A percentile compares a stretch with the other conserved stretches of the same genome.
These are phyloP conservation scores for Manacus vitellinus DNA, from an alignment of 2,113 vertebrate species.

Conservation along the genomic window DNA sequence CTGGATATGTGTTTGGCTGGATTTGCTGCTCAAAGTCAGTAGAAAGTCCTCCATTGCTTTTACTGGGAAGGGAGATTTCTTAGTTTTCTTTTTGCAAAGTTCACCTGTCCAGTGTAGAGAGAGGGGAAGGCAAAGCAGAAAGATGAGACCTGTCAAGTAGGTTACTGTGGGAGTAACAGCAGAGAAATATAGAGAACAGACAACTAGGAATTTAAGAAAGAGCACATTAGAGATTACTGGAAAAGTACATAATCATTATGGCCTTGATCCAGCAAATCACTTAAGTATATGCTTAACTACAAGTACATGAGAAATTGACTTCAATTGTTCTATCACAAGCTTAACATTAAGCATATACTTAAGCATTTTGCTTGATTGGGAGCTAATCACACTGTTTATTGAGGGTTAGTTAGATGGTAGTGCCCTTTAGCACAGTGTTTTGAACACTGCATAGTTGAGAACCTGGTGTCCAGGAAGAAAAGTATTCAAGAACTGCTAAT, in stretches of 20 bases:
- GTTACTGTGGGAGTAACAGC: background rate
- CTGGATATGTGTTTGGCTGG: background rate
- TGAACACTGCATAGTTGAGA: background rate
- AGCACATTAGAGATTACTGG: conserved; percentile 36
- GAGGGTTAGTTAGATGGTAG: background rate
- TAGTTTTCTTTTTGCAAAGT: background rate
- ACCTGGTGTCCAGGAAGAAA: background rate
- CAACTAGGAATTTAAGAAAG: conserved; percentile 2
- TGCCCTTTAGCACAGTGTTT: conserved; percentile 13
- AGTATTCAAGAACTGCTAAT: background rate
- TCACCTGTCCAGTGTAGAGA: background rate
- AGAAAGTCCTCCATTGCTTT: background rate
- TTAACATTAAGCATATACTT: conserved; percentile 17
- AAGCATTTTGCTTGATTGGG: conserved; percentile 25
- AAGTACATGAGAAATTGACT: conserved; percentile 40
- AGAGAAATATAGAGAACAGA: background rate
- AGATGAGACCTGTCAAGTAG: background rate
- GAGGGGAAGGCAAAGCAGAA: background rate
- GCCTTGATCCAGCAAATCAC: conserved; percentile 59
- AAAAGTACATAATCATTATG: conserved; percentile 52
- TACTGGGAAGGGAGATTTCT: background rate
- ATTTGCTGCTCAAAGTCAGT: background rate
- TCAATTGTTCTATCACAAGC: conserved; percentile 35
- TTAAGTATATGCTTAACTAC: conserved; percentile 45
- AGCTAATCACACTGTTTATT: conserved; percentile 54